Conservation (phyloP, 2,113 vertebrate genomes). For the Vireo altiloquus region DNA sequence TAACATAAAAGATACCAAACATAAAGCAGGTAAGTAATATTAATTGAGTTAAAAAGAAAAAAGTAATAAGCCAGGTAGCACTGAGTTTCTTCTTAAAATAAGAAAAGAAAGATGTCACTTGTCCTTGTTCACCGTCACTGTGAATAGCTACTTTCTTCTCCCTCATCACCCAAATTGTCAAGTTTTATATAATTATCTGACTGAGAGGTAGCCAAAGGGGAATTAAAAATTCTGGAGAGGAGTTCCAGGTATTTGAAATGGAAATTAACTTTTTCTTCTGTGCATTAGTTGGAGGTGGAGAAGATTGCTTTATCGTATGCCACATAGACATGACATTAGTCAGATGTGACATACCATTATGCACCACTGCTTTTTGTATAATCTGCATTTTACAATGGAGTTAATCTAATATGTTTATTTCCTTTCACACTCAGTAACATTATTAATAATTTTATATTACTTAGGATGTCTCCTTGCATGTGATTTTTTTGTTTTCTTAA, state of each 20-base stretch:
- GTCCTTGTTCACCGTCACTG: neutral
- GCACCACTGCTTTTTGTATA: neutral
- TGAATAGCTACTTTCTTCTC: neutral
- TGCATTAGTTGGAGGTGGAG: neutral
- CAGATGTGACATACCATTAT: rapidly evolving
- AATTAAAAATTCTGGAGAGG: neutral
- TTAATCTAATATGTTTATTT: neutral
- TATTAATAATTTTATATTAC: neutral
- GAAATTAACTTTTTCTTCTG: neutral
- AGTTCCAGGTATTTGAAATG: neutral
- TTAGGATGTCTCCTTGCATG: neutral
- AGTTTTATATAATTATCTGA: neutral
- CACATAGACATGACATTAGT: rapidly evolving
- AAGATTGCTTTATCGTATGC: neutral
- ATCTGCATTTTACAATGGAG: neutral
- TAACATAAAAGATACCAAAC: neutral
- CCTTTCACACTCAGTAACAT: neutral
- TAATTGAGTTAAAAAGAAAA: neutral
- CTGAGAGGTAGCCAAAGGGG: neutral
- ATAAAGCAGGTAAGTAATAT: neutral
- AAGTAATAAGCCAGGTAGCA: neutral
- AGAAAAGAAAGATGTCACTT: neutral
- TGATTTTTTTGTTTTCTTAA: neutral
- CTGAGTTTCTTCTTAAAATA: neutral
- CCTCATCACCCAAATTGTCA: neutral